These are phyloP conservation scores for Laodelphax striatellus DNA, from an alignment of 1,140 invertebrate genomes.

Conservation along the genomic window DNA sequence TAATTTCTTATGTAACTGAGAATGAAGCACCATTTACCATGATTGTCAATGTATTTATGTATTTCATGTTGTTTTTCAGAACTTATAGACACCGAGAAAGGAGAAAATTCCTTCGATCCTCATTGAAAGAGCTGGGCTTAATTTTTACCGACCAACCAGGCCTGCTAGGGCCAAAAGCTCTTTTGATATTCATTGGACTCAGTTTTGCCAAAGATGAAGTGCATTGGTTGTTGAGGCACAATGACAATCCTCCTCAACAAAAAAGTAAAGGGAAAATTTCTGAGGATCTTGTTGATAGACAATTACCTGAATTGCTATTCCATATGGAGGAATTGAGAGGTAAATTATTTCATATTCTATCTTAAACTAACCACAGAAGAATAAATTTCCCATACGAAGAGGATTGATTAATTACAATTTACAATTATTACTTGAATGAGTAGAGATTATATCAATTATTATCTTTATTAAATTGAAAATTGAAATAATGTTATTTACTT, in stretches of 20 bases:
- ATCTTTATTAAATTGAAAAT: too few relatives aligned
- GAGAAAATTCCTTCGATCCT: conserved; percentile 90
- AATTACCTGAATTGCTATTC: conserved; percentile 93
- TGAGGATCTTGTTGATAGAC: conserved; percentile 85
- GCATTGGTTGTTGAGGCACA: conserved; percentile 90
- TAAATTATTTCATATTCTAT: too few relatives aligned
- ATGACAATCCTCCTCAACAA: conserved; percentile 83
- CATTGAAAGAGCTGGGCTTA: conserved; percentile 87
- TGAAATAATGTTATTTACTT: too few relatives aligned
- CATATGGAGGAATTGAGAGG: conserved; percentile 95
- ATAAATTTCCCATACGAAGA: too few relatives aligned
- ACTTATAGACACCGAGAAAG: conserved; percentile 85
- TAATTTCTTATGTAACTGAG: too few relatives aligned
- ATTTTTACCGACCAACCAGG: conserved; percentile 97
- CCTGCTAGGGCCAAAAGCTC: conserved; percentile 89
- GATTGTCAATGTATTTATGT: too few relatives aligned
- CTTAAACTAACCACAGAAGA: too few relatives aligned
- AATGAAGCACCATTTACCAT: too few relatives aligned
- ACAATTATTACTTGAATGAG: too few relatives aligned
- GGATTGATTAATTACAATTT: too few relatives aligned
- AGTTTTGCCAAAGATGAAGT: conserved; percentile 94
- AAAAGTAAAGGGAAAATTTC: conserved; percentile 74
- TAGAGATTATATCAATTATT: too few relatives aligned
- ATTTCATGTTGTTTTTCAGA: too few relatives aligned
- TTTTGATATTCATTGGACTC: conserved; percentile 92